Conservation (phyloP, 2,888 invertebrate genomes). For the Imbricaverruca yamaguchii region DNA sequence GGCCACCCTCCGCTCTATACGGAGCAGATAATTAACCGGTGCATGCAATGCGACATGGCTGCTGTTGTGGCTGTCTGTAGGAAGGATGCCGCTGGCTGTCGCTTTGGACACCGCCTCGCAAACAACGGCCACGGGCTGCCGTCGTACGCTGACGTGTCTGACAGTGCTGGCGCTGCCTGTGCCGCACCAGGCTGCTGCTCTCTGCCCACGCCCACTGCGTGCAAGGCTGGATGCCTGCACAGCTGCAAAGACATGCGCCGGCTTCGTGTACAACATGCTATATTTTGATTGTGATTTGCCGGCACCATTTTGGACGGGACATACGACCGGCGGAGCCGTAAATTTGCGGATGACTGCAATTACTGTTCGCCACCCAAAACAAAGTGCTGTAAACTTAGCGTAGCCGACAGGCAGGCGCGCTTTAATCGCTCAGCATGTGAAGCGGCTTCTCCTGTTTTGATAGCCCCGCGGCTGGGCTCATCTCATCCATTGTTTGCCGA, state of each 20-base stretch:
- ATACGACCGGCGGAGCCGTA: neutral
- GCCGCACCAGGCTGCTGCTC: no score
- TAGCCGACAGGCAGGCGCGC: neutral
- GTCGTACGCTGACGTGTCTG: no score
- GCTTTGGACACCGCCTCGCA: neutral
- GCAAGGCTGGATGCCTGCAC: no score
- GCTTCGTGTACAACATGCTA: no score
- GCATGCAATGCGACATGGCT: neutral
- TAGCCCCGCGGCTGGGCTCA: neutral
- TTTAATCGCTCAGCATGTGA: neutral
- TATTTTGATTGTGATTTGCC: no score
- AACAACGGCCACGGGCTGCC: neutral
- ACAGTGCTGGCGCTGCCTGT: no score
- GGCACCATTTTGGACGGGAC: neutral
- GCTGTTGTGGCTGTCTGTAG: neutral
- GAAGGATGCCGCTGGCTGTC: neutral
- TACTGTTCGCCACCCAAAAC: neutral
- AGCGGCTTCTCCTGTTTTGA: neutral
- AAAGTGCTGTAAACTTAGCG: neutral
- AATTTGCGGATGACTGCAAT: neutral
- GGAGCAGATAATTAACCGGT: neutral
- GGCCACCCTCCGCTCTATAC: neutral
- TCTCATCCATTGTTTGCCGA: conserved; percentile 5
- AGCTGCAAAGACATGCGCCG: no score
- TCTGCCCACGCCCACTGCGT: no score